Evolutionary conservation across 2,888 invertebrate genomes (phyloP).

Genomic region (Diloba caeruleocephala): DNA sequence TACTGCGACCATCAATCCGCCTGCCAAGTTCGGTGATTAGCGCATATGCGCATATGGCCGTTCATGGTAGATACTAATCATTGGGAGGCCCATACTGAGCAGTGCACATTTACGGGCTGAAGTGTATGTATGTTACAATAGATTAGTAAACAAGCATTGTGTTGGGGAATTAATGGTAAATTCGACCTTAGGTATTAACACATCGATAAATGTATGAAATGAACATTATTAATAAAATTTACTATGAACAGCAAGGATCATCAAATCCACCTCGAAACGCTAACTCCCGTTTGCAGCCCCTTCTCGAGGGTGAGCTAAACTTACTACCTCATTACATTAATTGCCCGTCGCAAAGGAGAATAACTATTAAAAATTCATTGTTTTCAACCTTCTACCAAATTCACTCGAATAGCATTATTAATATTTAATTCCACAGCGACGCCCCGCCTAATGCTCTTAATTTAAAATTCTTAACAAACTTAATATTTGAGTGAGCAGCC

Average conservation of each 20-base stretch:
- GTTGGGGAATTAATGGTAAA: slow-evolving; percentile 2
- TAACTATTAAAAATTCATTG: slow-evolving; percentile 86
- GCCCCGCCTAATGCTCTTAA: slow-evolving; percentile 81
- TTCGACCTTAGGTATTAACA: slow-evolving; percentile 15
- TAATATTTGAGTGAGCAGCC: slow-evolving; percentile 82
- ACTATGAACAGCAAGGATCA: slow-evolving; percentile 50
- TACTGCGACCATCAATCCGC: too few relatives aligned
- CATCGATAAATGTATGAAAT: slow-evolving; percentile 28
- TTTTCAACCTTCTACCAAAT: slow-evolving; percentile 73
- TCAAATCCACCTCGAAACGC: slow-evolving; percentile 65
- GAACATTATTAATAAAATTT: slow-evolving; percentile 40
- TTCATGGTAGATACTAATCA: too few relatives aligned
- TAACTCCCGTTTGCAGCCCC: slow-evolving; percentile 64
- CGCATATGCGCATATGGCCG: too few relatives aligned
- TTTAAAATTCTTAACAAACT: slow-evolving; percentile 87
- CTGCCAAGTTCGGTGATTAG: too few relatives aligned
- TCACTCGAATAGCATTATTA: slow-evolving; percentile 80
- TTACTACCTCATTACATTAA: slow-evolving; percentile 83
- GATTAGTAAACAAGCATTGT: background rate
- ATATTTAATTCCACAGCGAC: slow-evolving; percentile 83
- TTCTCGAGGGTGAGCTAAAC: slow-evolving; percentile 65
- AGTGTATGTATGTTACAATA: background rate
- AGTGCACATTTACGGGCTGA: too few relatives aligned
- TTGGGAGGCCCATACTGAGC: too few relatives aligned
- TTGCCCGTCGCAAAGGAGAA: slow-evolving; percentile 77